Conservation (phyloP, 2,797 vertebrate genomes). For the Sternarchorhynchus goeldii region DNA sequence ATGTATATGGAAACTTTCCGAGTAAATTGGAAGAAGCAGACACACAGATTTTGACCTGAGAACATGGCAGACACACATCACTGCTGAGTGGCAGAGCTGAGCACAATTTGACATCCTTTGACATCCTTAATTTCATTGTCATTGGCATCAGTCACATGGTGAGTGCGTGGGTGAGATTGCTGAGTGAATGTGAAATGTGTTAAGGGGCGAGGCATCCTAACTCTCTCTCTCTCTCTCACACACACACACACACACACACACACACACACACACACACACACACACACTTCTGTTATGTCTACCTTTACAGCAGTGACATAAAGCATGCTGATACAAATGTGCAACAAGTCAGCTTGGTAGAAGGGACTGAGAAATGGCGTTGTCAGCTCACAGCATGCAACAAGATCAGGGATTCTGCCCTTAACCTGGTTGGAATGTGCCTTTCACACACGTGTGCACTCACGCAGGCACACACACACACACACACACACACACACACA, state of each 20-base stretch:
- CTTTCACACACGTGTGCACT: background rate
- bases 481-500: background rate
- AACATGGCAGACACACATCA: conserved; percentile 19
- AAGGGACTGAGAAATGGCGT: conserved; percentile 29
- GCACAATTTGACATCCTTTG: conserved; percentile 74
- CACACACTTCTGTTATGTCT: conserved; percentile 50
- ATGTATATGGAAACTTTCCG: conserved; percentile 1
- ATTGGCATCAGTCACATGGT: conserved; percentile 74
- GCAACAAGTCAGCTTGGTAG: conserved; percentile 39
- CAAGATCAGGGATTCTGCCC: background rate
- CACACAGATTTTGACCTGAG: conserved; percentile 11
- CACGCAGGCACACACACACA: conserved; percentile 3
- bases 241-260: conserved; percentile 33
- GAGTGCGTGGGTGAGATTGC: conserved; percentile 71
- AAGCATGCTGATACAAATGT: conserved; percentile 48
- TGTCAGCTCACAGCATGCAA: conserved; percentile 5
- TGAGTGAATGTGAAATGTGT: conserved; percentile 74
- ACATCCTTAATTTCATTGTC: conserved; percentile 76
- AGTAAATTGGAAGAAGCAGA: background rate
- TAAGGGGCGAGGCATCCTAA: conserved; percentile 69
- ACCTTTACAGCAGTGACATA: conserved; percentile 21
- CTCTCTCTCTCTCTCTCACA: conserved; percentile 34
- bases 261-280: conserved; percentile 28
- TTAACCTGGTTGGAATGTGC: background rate
- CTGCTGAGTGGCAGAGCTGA: conserved; percentile 42